phyloP scores from a whole-genome alignment of 2,888 invertebrate genomes.

The Agriopis marginaria region DNA sequence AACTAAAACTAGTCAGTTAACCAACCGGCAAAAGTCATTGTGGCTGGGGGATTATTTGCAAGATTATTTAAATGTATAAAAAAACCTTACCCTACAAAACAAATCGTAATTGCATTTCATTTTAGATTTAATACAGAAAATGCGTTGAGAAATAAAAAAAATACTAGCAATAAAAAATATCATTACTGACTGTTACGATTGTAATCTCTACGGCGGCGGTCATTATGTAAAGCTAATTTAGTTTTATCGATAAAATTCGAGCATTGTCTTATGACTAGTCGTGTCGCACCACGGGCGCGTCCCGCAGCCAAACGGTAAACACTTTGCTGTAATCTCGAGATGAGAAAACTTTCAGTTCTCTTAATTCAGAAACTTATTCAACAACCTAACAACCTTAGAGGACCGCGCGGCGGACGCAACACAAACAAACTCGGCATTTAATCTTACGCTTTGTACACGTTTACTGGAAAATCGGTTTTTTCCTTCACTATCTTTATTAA shows the following conservation, averaged over 20 bases:
- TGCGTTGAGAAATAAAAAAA: neutral
- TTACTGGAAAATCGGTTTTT: conserved; percentile 58
- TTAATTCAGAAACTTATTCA: conserved; percentile 87
- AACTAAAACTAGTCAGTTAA: no score
- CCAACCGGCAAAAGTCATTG: no score
- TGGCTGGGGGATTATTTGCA: no score
- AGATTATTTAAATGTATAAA: no score
- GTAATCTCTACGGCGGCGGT: neutral
- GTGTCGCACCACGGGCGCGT: conserved; percentile 72
- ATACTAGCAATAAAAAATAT: neutral
- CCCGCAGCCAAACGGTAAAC: conserved; percentile 86
- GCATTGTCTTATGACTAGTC: conserved; percentile 47
- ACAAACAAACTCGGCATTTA: conserved; percentile 83
- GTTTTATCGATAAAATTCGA: conserved; percentile 18
- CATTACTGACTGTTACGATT: conserved; percentile 10
- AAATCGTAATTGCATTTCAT: neutral
- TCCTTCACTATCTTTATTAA: conserved; percentile 15
- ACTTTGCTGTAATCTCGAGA: conserved; percentile 87
- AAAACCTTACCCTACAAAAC: neutral
- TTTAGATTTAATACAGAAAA: neutral
- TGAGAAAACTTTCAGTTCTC: conserved; percentile 87
- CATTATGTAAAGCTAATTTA: neutral
- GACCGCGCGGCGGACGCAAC: conserved; percentile 79
- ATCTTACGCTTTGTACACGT: conserved; percentile 75
- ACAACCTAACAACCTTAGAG: conserved; percentile 86